Evolutionary conservation across 2,797 vertebrate genomes (phyloP).

Genomic region (Phoeniculus purpureus): DNA sequence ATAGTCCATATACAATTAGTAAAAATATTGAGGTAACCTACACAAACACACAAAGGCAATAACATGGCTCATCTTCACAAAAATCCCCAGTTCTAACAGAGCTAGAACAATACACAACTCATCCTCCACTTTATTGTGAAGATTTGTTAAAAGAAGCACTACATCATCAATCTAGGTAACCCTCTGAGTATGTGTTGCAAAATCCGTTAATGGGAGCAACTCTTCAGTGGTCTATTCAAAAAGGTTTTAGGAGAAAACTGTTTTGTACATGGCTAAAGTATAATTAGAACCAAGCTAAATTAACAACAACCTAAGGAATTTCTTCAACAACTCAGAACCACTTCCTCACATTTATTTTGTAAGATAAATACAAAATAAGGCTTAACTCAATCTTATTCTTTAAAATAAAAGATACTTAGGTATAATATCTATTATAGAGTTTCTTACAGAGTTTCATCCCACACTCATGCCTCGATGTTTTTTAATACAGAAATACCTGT

Average conservation of each 20-base stretch:
- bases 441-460: neutral
- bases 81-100: neutral
- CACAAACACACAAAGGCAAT: neutral
- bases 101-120: neutral
- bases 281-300: neutral
- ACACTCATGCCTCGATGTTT: neutral
- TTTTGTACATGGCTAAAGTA: rapidly evolving
- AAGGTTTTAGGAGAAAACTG: neutral
- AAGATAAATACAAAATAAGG: neutral
- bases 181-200: neutral
- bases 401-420: neutral
- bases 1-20: neutral
- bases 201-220: rapidly evolving
- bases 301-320: neutral
- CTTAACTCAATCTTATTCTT: neutral
- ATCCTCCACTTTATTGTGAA: neutral
- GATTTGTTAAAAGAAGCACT: neutral
- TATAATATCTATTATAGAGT: neutral
- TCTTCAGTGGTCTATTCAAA: neutral
- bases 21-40: neutral
- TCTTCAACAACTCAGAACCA: neutral
- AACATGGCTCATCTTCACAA: neutral
- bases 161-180: neutral
- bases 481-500: neutral
- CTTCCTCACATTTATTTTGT: neutral